A percentile compares a stretch with the other conserved stretches of the same genome.
phyloP scores from a whole-genome alignment of 2,888 invertebrate genomes.

The Acholoe squamosa region DNA sequence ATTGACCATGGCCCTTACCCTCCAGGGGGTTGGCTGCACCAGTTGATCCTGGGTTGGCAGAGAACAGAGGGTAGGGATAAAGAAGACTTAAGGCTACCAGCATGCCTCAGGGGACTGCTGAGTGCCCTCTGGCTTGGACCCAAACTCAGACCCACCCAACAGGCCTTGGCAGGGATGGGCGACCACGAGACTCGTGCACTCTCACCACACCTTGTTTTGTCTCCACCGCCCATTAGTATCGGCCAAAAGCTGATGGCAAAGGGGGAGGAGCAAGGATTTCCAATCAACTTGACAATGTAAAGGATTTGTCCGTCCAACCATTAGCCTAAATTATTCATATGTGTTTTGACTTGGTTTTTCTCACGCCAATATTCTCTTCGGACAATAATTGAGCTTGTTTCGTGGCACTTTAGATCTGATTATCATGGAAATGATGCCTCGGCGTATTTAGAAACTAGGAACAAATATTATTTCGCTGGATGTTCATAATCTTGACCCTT shows the following conservation, averaged over 20 bases:
- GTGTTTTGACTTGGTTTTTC: background rate
- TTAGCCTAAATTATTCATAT: background rate
- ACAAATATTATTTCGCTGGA: no score
- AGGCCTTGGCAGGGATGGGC: background rate
- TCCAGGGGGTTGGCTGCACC: background rate
- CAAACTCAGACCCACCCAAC: background rate
- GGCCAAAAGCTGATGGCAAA: background rate
- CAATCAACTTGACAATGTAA: constrained; percentile 20
- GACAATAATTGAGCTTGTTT: background rate
- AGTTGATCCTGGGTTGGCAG: background rate
- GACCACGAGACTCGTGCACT: background rate
- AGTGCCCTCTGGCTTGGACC: background rate
- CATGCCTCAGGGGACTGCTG: background rate
- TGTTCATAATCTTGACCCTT: no score
- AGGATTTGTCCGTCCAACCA: background rate
- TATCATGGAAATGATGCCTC: no score
- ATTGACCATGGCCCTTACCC: no score
- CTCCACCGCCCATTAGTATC: background rate
- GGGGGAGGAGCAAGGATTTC: background rate
- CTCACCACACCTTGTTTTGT: constrained; percentile 1
- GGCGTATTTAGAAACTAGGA: no score
- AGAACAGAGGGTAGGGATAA: background rate
- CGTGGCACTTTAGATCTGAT: no score
- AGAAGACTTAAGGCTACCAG: background rate
- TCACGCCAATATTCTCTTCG: background rate